Conservation (phyloP, 2,888 invertebrate genomes). For the Aleiodes testaceus region DNA sequence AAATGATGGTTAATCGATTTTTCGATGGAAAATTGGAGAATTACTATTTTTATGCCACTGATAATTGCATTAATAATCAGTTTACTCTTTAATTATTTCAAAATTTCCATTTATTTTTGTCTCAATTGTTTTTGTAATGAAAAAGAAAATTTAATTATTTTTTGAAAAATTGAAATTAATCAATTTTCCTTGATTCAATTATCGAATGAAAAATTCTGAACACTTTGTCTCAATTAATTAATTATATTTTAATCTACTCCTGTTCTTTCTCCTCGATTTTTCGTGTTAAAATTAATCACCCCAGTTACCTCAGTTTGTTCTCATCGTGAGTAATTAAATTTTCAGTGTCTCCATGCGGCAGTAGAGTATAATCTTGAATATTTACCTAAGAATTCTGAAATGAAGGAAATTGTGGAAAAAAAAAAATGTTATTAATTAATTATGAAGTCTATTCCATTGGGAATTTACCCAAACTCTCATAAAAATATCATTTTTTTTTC, state of each 20-base stretch:
- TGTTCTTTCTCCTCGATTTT: constrained; percentile 21
- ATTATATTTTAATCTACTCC: constrained; percentile 20
- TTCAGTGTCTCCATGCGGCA: constrained; percentile 34
- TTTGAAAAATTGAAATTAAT: too few relatives aligned
- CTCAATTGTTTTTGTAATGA: too few relatives aligned
- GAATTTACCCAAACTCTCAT: constrained; percentile 11
- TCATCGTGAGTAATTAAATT: constrained; percentile 42
- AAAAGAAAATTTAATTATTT: too few relatives aligned
- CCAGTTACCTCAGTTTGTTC: constrained; percentile 29
- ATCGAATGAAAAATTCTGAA: too few relatives aligned
- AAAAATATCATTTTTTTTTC: background rate
- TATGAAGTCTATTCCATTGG: constrained; percentile 30
- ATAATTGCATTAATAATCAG: background rate
- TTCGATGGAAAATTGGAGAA: background rate
- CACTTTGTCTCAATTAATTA: background rate
- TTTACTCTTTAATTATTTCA: background rate
- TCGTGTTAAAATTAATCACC: constrained; percentile 35
- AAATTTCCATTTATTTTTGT: background rate
- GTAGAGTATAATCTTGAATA: constrained; percentile 1
- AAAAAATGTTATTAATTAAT: constrained; percentile 21
- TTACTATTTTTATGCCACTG: background rate
- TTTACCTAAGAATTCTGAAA: constrained; percentile 1
- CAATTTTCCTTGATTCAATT: too few relatives aligned
- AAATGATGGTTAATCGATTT: background rate
- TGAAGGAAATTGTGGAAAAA: background rate